These are phyloP conservation scores for Scolopax bukidnonensis DNA, from an alignment of 2,797 vertebrate genomes.

Conservation along the genomic window DNA sequence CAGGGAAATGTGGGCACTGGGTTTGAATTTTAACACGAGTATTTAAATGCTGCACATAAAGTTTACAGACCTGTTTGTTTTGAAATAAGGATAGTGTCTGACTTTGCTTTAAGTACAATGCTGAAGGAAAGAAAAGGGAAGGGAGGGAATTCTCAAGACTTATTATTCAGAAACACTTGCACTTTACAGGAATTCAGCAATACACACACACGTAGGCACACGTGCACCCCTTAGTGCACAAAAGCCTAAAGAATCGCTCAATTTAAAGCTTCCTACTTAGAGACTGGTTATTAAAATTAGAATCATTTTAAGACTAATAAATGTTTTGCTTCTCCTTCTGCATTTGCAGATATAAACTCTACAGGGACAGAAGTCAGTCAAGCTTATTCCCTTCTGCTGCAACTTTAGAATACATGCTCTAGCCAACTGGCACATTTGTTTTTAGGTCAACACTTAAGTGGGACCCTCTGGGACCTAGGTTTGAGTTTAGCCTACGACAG, in stretches of 20 bases:
- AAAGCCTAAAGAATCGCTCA: constrained; percentile 30
- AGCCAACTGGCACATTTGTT: constrained; percentile 81
- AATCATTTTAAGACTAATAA: constrained; percentile 77
- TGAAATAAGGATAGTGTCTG: constrained; percentile 75
- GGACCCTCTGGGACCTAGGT: constrained; percentile 77
- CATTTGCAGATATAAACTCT: constrained; percentile 79
- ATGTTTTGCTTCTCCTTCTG: constrained; percentile 78
- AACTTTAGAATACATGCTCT: constrained; percentile 78
- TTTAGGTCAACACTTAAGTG: constrained; percentile 84
- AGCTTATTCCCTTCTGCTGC: constrained; percentile 79
- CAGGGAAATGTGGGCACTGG: constrained; percentile 69
- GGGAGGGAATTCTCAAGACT: constrained; percentile 42
- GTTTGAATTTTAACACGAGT: constrained; percentile 79
- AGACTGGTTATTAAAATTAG: constrained; percentile 71
- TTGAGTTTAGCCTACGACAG: constrained; percentile 73
- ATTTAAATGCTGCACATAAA: constrained; percentile 79
- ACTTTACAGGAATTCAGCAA: constrained; percentile 50
- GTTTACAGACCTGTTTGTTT: constrained; percentile 79
- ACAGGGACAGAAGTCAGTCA: constrained; percentile 77
- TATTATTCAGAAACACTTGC: constrained; percentile 60
- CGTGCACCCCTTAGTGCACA: constrained; percentile 20
- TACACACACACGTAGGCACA: not conserved
- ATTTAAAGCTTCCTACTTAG: constrained; percentile 46
- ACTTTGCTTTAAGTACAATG: constrained; percentile 65
- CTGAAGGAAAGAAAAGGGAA: constrained; percentile 47